phyloP scores from a whole-genome alignment of 2,797 vertebrate species.

The Mastacembelus armatus region DNA sequence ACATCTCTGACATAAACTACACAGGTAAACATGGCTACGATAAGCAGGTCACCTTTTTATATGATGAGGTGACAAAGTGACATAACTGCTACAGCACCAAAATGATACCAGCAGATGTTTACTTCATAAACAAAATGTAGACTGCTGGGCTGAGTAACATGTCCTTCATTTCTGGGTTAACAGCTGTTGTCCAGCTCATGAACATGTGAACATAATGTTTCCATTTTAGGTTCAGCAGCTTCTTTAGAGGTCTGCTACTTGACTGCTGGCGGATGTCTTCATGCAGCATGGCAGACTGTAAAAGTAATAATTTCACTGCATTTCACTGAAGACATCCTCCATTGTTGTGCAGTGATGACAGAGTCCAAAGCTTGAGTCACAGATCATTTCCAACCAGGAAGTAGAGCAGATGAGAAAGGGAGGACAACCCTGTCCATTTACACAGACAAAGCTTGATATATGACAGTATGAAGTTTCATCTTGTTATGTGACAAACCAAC shows the following conservation, averaged over 20 bases:
- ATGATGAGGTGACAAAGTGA: neutral
- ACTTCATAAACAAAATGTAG: neutral
- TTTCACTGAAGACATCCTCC: too few species aligned
- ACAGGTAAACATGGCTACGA: neutral
- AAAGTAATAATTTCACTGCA: slow-evolving; percentile 7
- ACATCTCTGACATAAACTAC: neutral
- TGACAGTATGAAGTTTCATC: slow-evolving; percentile 26
- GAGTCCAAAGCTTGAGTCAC: slow-evolving; percentile 47
- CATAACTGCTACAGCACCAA: slow-evolving; percentile 6
- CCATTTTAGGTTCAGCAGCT: slow-evolving; percentile 14
- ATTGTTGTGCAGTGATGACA: slow-evolving; percentile 12
- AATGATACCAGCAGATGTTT: slow-evolving; percentile 39
- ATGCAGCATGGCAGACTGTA: slow-evolving; percentile 1
- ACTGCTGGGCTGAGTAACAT: slow-evolving; percentile 24
- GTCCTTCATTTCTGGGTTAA: slow-evolving; percentile 37
- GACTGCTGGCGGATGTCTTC: slow-evolving; percentile 16
- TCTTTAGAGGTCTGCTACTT: slow-evolving; percentile 7
- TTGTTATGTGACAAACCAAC: slow-evolving; percentile 42
- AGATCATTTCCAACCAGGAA: slow-evolving; percentile 26
- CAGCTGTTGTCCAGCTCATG: slow-evolving; percentile 45
- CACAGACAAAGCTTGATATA: slow-evolving; percentile 34
- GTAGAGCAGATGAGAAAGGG: slow-evolving; percentile 37
- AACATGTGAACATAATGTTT: slow-evolving; percentile 29
- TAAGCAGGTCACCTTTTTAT: neutral
- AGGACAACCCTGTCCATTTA: slow-evolving; percentile 41